Base-by-base conservation (phyloP, 2,797 vertebrate species). In the Hypotaenidia philippensis region DNA sequence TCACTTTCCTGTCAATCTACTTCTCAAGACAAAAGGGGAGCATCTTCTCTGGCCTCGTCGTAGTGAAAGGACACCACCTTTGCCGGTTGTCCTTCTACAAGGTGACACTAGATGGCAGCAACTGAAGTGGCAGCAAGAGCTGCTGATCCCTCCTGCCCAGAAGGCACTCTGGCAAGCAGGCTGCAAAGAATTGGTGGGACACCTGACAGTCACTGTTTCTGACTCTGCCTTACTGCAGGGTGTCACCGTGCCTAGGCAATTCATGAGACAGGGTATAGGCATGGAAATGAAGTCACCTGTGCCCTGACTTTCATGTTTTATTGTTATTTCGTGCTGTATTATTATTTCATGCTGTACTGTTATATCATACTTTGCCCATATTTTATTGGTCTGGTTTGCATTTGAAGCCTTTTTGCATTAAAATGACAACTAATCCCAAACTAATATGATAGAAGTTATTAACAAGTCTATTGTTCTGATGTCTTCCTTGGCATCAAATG, bases 81-180 rank as follows among this genome's bases (percentile, higher is more conserved):
- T 12, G 55, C 50, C 44, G 19, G 88, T 88, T 49, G 89, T 91
- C 85, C 72, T 95, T 83, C 94, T 85, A 32, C 59, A 23, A 88
- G 56, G 59, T 88, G 93, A 97, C 96, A 96, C 91, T 96, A 97
- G 96, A 92, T 96, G 94, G 96, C 96, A 96, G 95, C 93, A 97
- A 79, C 0, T 88, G 93, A 96, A 96, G 94, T 90, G 69, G 32
- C 91, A 92, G 82, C 31, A 45, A 59, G 13, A 78, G 59, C 55
- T n/a, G 65, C 41, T 32, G 75, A 0, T 19, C 32, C 41, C 26
- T 31, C 38, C 3, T 45, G 57, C n/a, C 82, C 80, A 36, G 72
- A 38, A 45, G 85, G 26, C 52, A 1, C 61, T 49, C 20, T 19
- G 47, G 79, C 36, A 36, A 13, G 16, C 20, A 20, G 59, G 4